Conservation (phyloP, 2,797 vertebrate genomes). For the Neopelma chrysocephalum region DNA sequence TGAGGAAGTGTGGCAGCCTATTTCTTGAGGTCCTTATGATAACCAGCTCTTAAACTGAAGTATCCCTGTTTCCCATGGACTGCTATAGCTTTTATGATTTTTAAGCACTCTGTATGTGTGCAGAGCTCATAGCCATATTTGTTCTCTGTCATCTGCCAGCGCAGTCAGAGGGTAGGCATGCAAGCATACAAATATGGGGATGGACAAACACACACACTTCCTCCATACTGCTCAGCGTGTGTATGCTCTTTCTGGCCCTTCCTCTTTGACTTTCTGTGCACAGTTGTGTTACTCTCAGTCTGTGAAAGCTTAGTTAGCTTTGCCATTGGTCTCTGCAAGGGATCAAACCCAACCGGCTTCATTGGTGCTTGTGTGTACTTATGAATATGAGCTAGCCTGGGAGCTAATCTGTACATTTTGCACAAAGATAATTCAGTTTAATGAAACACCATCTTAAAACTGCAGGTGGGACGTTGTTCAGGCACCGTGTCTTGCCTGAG, state of each 20-base stretch:
- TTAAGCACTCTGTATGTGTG: accelerated
- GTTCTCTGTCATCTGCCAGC: background rate
- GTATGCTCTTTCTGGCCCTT: background rate
- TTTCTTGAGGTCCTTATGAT: background rate
- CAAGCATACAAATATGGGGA: background rate
- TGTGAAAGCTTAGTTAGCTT: background rate
- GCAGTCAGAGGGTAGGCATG: background rate
- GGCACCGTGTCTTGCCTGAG: background rate
- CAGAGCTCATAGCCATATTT: background rate
- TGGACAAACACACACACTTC: background rate
- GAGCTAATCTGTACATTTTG: conserved; percentile 34
- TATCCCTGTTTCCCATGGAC: background rate
- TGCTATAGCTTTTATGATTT: background rate
- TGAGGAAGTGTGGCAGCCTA: background rate
- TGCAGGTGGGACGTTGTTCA: background rate
- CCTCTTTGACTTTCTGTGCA: background rate
- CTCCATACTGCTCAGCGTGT: background rate
- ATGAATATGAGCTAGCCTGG: background rate
- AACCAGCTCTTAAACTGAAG: background rate
- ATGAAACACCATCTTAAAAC: conserved; percentile 34
- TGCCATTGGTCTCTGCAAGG: background rate
- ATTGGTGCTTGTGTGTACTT: background rate
- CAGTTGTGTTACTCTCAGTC: background rate
- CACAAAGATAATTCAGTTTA: conserved; percentile 37
- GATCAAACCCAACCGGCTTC: background rate